Evolutionary conservation across 2,113 vertebrate species (phyloP).

Genomic region (Alethe castanea): DNA sequence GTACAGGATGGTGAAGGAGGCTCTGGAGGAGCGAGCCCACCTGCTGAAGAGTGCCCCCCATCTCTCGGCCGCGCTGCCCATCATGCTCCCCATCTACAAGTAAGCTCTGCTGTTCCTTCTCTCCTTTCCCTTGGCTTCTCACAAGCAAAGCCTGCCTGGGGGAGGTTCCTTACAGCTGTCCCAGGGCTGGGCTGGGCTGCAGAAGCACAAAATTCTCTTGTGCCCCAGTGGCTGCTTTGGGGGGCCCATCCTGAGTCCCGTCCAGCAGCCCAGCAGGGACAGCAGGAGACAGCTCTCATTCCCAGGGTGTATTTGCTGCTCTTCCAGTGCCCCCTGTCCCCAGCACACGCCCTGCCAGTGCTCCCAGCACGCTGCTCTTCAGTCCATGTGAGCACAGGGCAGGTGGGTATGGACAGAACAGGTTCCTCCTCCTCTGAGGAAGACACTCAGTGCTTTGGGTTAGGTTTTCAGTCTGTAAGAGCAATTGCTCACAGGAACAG

Average conservation of each 20-base stretch:
- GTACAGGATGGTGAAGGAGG: conserved; percentile 91
- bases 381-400: fast-evolving
- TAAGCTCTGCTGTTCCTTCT: conserved; percentile 60
- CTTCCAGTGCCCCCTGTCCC: background rate
- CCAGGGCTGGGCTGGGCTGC: background rate
- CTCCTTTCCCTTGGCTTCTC: background rate
- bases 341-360: fast-evolving
- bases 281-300: background rate
- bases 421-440: background rate
- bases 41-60: conserved; percentile 93
- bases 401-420: background rate
- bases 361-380: background rate
- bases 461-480: background rate
- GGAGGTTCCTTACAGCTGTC: background rate
- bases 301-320: background rate
- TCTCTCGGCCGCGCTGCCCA: conserved; percentile 88
- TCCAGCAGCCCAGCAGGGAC: background rate
- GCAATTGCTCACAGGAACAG: background rate
- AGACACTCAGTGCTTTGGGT: background rate
- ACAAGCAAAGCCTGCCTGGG: background rate
- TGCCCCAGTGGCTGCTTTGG: fast-evolving
- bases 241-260: background rate
- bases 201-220: background rate
- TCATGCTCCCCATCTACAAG: conserved; percentile 98
- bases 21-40: conserved; percentile 90